phyloP scores from a whole-genome alignment of 2,113 vertebrate genomes.

The Engystomops pustulosus region DNA sequence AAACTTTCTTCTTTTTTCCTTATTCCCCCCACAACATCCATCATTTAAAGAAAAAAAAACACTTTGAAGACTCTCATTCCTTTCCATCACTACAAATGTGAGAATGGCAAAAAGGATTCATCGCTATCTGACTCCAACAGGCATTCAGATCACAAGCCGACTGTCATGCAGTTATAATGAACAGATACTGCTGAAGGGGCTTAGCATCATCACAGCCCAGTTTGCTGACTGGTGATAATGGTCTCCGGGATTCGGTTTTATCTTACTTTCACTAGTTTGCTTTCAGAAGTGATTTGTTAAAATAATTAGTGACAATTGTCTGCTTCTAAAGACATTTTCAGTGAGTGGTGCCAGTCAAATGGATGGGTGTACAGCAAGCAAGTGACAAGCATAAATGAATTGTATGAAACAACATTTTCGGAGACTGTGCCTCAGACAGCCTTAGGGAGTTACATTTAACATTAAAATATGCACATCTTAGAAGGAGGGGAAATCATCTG shows the following conservation, averaged over 20 bases:
- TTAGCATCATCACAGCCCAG: constrained; percentile 50
- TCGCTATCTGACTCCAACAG: constrained; percentile 57
- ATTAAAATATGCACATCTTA: constrained; percentile 41
- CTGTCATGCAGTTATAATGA: constrained; percentile 56
- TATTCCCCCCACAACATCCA: constrained; percentile 38
- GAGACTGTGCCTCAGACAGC: not conserved
- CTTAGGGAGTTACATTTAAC: constrained; percentile 21
- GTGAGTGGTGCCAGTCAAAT: not conserved
- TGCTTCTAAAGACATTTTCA: constrained; percentile 17
- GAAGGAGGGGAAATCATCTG: constrained; percentile 27
- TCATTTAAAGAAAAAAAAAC: constrained; percentile 22
- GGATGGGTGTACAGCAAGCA: constrained; percentile 8
- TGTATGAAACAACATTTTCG: constrained; percentile 2
- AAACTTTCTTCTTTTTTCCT: constrained; percentile 18
- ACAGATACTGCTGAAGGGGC: constrained; percentile 54
- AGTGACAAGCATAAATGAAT: constrained; percentile 33
- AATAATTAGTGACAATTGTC: constrained; percentile 53
- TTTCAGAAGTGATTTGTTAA: constrained; percentile 52
- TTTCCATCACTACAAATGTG: constrained; percentile 42
- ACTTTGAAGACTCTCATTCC: constrained; percentile 48
- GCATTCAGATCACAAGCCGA: constrained; percentile 55
- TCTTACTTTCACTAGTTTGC: constrained; percentile 30
- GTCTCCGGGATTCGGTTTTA: constrained; percentile 30
- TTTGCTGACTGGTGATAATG: constrained; percentile 54
- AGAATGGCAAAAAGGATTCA: constrained; percentile 50